Percentiles rank a stretch among this genome's conserved stretches.
These are phyloP conservation scores for Telenomus remus DNA, from an alignment of 1,140 invertebrate genomes.

Conservation along the genomic window DNA sequence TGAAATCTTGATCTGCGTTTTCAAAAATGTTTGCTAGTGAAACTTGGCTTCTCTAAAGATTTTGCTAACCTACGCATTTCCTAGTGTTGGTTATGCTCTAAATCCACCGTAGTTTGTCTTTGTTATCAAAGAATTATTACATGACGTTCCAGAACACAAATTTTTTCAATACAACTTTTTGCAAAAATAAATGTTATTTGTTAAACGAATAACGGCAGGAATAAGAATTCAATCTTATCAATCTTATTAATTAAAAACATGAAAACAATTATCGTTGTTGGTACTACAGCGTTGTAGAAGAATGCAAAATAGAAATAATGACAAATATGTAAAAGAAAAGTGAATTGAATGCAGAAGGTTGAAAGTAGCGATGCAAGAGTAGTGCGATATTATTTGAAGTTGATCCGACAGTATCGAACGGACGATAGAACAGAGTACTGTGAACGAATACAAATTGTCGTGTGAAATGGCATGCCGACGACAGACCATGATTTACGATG, in stretches of 20 bases:
- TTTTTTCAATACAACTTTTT: neutral
- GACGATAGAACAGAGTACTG: constrained; percentile 13
- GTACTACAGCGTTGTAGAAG: no score
- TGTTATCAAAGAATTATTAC: constrained; percentile 14
- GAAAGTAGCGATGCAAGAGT: neutral
- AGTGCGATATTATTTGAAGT: constrained; percentile 8
- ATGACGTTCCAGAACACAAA: no score
- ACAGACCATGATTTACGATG: constrained; percentile 42
- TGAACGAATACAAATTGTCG: constrained; percentile 42
- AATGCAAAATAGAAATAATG: neutral
- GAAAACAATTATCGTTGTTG: no score
- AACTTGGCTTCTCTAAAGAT: constrained; percentile 18
- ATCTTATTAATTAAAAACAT: no score
- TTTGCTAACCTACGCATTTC: constrained; percentile 31
- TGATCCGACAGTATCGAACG: constrained; percentile 19
- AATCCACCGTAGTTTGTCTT: constrained; percentile 24
- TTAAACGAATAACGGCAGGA: no score
- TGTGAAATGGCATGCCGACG: constrained; percentile 24
- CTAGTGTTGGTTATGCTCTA: constrained; percentile 21
- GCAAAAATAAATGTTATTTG: no score
- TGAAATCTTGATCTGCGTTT: constrained; percentile 10
- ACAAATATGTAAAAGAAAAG: neutral
- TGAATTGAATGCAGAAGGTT: neutral
- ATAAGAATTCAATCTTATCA: no score
- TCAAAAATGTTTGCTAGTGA: constrained; percentile 3